A percentile compares a stretch with the other conserved stretches of the same genome.
Conservation (phyloP, 1,140 invertebrate species). For the Phocides pigmalion region DNA sequence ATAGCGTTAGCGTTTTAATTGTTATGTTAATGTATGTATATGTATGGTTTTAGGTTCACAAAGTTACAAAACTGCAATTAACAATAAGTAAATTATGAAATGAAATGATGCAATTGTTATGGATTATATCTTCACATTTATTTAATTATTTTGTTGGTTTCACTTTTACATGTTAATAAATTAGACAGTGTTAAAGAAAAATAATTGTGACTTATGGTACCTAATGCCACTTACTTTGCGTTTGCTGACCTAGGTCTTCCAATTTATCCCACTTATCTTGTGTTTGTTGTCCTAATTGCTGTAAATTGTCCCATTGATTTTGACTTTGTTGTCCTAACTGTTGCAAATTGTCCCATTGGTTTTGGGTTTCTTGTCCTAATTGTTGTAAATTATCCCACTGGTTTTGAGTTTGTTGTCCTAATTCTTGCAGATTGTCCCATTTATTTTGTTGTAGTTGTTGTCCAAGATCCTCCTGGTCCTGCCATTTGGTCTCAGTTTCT, state of each 20-base stretch:
- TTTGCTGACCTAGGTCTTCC: conserved; percentile 55
- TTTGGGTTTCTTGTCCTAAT: conserved; percentile 51
- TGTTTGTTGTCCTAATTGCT: conserved; percentile 47
- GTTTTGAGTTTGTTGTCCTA: conserved; percentile 53
- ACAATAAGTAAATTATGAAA: conserved; percentile 9
- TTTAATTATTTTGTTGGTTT: conserved; percentile 7
- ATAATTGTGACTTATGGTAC: conserved; percentile 1
- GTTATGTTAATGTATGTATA: too few species aligned
- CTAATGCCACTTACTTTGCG: conserved; percentile 46
- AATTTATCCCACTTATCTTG: conserved; percentile 50
- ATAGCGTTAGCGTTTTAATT: too few species aligned
- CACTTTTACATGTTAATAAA: conserved; percentile 27
- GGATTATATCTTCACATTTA: conserved; percentile 32
- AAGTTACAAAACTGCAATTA: too few species aligned
- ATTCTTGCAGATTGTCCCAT: conserved; percentile 46
- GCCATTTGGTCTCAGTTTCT: conserved; percentile 46
- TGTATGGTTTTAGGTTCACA: too few species aligned
- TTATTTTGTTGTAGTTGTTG: conserved; percentile 50
- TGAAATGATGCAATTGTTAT: conserved; percentile 35
- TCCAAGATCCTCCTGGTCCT: conserved; percentile 48
- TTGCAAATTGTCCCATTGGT: conserved; percentile 46
- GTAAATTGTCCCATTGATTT: conserved; percentile 47
- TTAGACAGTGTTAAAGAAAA: neutral
- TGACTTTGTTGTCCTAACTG: conserved; percentile 56
- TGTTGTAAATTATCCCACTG: conserved; percentile 51